A percentile compares a stretch with the other conserved stretches of the same genome.
Evolutionary conservation across 2,113 vertebrate species (phyloP).

Genomic region (Cephalopterus ornatus): DNA sequence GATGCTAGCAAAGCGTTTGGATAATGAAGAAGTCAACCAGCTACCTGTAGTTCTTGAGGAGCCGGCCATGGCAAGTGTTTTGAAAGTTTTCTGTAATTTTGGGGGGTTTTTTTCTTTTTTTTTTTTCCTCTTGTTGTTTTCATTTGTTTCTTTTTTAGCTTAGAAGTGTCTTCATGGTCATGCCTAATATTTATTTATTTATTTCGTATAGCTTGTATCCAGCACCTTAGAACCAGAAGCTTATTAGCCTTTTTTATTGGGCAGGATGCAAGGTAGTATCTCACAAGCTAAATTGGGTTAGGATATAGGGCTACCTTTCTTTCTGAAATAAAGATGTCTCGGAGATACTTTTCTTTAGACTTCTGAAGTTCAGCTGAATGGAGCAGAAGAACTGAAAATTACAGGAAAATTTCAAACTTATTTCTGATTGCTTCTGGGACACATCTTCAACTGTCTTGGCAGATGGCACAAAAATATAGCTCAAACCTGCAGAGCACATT

Average conservation of each 20-base stretch:
- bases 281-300: neutral
- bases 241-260: neutral
- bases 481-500: neutral
- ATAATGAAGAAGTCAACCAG: slow-evolving; percentile 60
- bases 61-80: slow-evolving; percentile 69
- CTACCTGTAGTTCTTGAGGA: slow-evolving; percentile 74
- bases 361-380: neutral
- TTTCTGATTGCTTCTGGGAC: neutral
- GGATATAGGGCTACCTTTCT: neutral
- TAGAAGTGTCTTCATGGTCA: neutral
- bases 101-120: too few species aligned
- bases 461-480: neutral
- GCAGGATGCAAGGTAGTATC: neutral
- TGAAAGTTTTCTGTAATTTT: neutral
- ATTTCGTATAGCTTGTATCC: neutral
- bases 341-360: neutral
- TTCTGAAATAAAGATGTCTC: neutral
- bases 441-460: neutral
- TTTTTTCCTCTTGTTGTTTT: neutral
- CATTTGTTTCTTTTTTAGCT: neutral
- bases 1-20: slow-evolving; percentile 73
- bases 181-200: neutral
- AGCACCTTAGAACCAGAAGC: neutral
- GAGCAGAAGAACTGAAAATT: neutral
- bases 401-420: neutral